Base-by-base conservation (phyloP, 2,888 invertebrate genomes). In the Ptilodon capucinus region DNA sequence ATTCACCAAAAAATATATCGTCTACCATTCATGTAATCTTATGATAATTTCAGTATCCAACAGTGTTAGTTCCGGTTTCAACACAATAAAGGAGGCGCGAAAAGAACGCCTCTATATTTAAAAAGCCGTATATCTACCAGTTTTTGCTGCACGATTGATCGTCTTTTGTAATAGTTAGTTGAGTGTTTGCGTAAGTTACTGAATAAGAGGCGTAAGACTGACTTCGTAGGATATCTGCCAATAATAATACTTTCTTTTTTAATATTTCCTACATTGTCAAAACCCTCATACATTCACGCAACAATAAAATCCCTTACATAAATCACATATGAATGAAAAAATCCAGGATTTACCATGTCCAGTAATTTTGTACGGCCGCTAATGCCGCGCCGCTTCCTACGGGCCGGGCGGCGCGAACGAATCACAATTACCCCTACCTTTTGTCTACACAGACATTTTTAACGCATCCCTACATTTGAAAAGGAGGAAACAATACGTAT, bases 401-500 rank as follows among this genome's bases (percentile, higher is more conserved):
- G 63, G 59, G 46, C 54, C 55, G 51, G 48, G 56, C 53, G 63
- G 57, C 51, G 57, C 56, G 61, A 59, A 60, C 63, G 64, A 64
- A 64, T 60, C 71, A 65, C 56, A 64, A 66, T 62, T 60, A 59
- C 47, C 51, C 53, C 52, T 69, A 66, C 73, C 71, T 67, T 74
- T 72, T 68, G 65, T 75, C 68, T 65, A 66, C 69, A 68, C 71
- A 71, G 67, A 66, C 60, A 60, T 73, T 76, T 76, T 75, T 76
- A 75, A 79, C 79, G 77, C 79, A 68, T 76, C 72, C 76, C 68
- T 76, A 73, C 72, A 51, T 72, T 71, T 71, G 67, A 74, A 80
- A 77, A 68, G 71, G 56, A 66, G 68, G 59, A 73, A 77, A 79
- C 80, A 79, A 80, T 80, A 76, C 80, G 58, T 61, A 68, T 74